Base-by-base conservation (phyloP, 2,888 invertebrate species). In the Agrypnus murinus region DNA sequence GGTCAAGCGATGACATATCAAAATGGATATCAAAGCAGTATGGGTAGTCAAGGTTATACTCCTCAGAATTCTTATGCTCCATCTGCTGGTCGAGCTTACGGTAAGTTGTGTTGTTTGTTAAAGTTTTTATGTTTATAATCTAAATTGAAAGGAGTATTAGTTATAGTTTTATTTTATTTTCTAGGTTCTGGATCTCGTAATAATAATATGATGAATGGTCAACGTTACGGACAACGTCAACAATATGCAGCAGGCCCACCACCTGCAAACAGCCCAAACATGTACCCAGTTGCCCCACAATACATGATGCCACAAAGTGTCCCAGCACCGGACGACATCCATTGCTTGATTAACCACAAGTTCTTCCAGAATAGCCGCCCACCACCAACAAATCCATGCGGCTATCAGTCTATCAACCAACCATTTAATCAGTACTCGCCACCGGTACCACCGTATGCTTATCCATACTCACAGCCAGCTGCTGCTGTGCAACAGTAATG, bases 401-500 rank as follows among this genome's bases (percentile, higher is more conserved):
- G 89, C 58, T 90, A 89, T 79, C 89, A 90, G 77, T 88, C 88
- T 45, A 86, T 92, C 88, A 79, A 90, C 84, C 77, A 90, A 86
- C 88, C 89, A 0, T 92, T 91, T 82, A 90, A 91, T 63, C 92
- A 92, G 84, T 92, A 91, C 84, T 90, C 91, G 64, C 90, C 91
- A 3, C 89, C 92, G 10, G 89, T 92, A 82, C 89, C 90, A 7
- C 92, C 92, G 84, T 86, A 86, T 60, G 78, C 83, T 79, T 89
- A 84, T 84, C 90, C 84, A 81, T 92, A 84, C 87, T 90, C 86
- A 81, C 92, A 84, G 84, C 88, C 92, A 36, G 90, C 92, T 50
- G 91, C 93, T 50, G 86, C 87, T 36, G 93, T 93, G 65, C 93
- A 93, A 84, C 93, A 93, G 88, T 93, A 92, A 90, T n/a, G 83